Conservation (phyloP, 2,113 vertebrate species). For the Thomomys bottae region DNA sequence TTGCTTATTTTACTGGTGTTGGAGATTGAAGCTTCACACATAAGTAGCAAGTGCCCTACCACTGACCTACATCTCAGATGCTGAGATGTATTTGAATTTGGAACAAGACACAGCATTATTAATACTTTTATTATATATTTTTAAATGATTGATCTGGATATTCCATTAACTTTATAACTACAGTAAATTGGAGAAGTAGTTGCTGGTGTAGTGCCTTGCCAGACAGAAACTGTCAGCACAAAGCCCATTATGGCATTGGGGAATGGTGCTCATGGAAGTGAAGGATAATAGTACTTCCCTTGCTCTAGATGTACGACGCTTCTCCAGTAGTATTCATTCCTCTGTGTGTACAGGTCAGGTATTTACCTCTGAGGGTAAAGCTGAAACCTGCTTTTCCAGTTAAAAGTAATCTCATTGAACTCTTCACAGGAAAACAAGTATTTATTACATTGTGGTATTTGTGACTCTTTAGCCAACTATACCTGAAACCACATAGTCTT, state of each 20-base stretch:
- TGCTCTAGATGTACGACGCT: background rate
- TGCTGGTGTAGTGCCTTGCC: background rate
- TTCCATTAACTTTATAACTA: background rate
- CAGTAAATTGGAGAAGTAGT: background rate
- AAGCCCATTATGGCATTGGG: too few relatives aligned
- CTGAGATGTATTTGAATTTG: too few relatives aligned
- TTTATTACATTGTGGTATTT: conserved; percentile 29
- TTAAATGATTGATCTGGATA: background rate
- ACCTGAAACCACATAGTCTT: conserved; percentile 44
- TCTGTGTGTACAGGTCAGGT: background rate
- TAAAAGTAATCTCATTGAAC: conserved; percentile 35
- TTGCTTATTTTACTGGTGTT: too few relatives aligned
- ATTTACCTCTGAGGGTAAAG: background rate
- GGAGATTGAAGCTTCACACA: too few relatives aligned
- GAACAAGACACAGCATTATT: too few relatives aligned
- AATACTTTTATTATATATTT: background rate
- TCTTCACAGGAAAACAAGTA: background rate
- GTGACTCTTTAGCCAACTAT: conserved; percentile 33
- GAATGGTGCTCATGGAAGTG: too few relatives aligned
- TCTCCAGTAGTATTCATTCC: background rate
- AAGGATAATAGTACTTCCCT: too few relatives aligned
- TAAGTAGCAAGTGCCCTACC: too few relatives aligned
- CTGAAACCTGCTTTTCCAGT: conserved; percentile 57
- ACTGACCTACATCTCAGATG: too few relatives aligned
- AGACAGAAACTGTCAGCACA: background rate